Conservation (phyloP, 2,113 vertebrate species). For the Austrofundulus limnaeus region DNA sequence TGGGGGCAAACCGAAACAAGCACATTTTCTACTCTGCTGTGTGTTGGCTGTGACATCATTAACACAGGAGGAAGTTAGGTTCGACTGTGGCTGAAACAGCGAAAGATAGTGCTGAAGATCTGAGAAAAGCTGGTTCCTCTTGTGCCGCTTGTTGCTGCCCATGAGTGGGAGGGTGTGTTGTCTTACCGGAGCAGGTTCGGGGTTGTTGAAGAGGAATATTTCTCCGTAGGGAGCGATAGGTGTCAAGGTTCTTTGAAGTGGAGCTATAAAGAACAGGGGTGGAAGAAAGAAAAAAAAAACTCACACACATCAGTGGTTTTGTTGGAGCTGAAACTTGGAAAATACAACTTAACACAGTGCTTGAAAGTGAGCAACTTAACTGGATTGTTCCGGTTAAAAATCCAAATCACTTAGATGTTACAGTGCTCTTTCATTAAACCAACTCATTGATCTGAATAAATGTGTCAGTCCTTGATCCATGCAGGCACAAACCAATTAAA, state of each 20-base stretch:
- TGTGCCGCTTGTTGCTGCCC: conserved; percentile 42
- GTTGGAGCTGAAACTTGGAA: conserved; percentile 14
- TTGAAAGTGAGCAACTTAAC: conserved; percentile 36
- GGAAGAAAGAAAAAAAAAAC: conserved; percentile 10
- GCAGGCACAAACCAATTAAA: conserved; percentile 46
- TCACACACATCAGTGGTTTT: conserved; percentile 28
- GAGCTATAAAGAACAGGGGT: conserved; percentile 48
- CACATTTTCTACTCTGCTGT: conserved; percentile 30
- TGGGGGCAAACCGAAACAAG: conserved; percentile 45
- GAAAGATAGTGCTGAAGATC: conserved; percentile 35
- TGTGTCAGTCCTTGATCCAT: conserved; percentile 38
- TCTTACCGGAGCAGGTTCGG: conserved; percentile 80
- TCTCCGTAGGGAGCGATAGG: conserved; percentile 89
- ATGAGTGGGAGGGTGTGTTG: conserved; percentile 10
- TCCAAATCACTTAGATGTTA: conserved; percentile 45
- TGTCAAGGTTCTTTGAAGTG: conserved; percentile 68
- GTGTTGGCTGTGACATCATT: conserved; percentile 37
- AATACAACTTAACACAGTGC: not conserved
- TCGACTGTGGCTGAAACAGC: conserved; percentile 22
- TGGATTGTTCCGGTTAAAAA: conserved; percentile 45
- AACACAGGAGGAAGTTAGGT: conserved; percentile 30
- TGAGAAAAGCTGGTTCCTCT: conserved; percentile 60
- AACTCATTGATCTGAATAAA: conserved; percentile 51
- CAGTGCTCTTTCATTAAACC: conserved; percentile 51
- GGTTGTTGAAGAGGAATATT: conserved; percentile 83